Conservation (phyloP, 2,113 vertebrate species). For the Gorsachius goisagi region DNA sequence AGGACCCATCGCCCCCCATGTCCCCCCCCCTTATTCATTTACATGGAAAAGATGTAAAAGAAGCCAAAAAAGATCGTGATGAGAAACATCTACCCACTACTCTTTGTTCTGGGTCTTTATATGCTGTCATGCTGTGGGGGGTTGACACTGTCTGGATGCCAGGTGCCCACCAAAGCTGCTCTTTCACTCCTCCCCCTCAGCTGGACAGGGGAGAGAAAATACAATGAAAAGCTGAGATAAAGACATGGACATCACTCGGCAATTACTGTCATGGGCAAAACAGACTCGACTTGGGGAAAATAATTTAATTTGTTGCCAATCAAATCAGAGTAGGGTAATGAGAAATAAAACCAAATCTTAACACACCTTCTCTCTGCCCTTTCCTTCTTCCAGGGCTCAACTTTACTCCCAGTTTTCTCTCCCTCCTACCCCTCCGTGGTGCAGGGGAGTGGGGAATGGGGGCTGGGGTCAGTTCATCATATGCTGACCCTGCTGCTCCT, state of each 20-base stretch:
- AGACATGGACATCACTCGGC: neutral
- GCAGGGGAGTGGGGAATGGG: neutral
- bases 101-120: neutral
- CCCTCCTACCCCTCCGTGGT: no score
- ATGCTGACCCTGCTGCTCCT: no score
- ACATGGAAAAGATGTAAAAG: neutral
- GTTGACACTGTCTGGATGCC: neutral
- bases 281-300: neutral
- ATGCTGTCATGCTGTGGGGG: neutral
- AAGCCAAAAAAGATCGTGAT: neutral
- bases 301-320: no score
- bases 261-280: neutral
- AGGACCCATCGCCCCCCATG: neutral
- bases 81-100: rapidly evolving
- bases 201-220: neutral
- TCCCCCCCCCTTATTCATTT: neutral
- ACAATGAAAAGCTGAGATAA: neutral
- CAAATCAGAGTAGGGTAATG: neutral
- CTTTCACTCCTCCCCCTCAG: neutral
- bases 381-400: neutral
- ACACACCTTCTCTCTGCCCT: neutral
- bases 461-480: neutral
- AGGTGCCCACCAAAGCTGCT: neutral
- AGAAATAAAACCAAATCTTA: neutral
- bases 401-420: no score